These are phyloP conservation scores for Vanessa cardui DNA, from an alignment of 2,888 invertebrate species.

Conservation along the genomic window DNA sequence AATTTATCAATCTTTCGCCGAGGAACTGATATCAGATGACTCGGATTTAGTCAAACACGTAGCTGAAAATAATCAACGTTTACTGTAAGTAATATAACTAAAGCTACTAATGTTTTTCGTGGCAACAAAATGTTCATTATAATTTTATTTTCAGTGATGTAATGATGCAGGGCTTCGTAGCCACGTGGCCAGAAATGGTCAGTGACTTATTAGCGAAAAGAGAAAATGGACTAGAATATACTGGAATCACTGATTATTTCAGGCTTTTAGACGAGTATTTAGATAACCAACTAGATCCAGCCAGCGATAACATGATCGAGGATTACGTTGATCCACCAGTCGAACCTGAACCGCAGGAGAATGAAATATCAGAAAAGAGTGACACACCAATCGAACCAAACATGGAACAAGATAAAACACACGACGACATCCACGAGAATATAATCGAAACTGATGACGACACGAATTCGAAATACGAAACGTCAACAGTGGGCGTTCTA, in stretches of 20 bases:
- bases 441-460: conserved; percentile 65
- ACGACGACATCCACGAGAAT: conserved; percentile 55
- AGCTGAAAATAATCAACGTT: conserved; percentile 63
- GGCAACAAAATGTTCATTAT: background rate
- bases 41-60: conserved; percentile 71
- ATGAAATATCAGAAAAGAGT: conserved; percentile 62
- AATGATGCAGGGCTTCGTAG: conserved; percentile 74
- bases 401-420: conserved; percentile 41
- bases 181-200: conserved; percentile 76
- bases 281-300: conserved; percentile 72
- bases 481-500: conserved; percentile 74
- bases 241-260: conserved; percentile 81
- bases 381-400: conserved; percentile 45
- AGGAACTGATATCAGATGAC: conserved; percentile 72
- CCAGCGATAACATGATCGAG: conserved; percentile 51
- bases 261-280: conserved; percentile 80
- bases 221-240: conserved; percentile 76
- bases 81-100: conserved; percentile 62
- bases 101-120: background rate
- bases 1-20: conserved; percentile 77
- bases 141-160: conserved; percentile 60
- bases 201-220: conserved; percentile 73
- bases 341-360: conserved; percentile 51
- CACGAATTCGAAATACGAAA: conserved; percentile 63
- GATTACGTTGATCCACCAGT: conserved; percentile 66